Conservation (phyloP, 2,113 vertebrate genomes). For the Aramus guarauna region DNA sequence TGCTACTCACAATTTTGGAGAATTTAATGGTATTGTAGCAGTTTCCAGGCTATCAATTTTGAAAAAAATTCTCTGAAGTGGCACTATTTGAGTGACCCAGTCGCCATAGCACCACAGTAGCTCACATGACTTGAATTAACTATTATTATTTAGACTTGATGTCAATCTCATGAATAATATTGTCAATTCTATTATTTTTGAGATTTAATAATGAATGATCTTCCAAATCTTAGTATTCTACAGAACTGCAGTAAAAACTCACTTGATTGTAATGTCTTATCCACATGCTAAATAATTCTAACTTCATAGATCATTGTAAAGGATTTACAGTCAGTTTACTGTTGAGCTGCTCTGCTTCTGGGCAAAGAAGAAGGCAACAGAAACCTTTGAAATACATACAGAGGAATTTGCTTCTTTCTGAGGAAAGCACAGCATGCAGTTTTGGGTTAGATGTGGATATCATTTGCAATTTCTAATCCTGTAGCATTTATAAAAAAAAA, state of each 20-base stretch:
- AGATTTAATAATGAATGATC: background rate
- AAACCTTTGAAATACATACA: background rate
- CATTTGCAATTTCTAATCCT: background rate
- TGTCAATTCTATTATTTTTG: background rate
- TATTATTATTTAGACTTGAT: background rate
- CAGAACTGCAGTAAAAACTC: background rate
- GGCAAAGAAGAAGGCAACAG: background rate
- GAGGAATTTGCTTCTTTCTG: background rate
- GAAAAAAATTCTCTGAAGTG: background rate
- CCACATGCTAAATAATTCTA: background rate
- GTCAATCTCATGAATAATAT: background rate
- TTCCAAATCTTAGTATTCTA: background rate
- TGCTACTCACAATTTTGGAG: background rate
- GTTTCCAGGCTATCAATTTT: background rate
- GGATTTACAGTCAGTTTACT: background rate
- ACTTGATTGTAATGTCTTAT: background rate
- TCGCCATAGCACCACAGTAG: background rate
- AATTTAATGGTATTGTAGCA: background rate
- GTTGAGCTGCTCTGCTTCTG: background rate
- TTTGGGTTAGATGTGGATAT: background rate
- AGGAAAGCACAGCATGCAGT: background rate
- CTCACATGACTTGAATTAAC: background rate
- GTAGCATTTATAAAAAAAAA: background rate
- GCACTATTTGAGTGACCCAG: background rate
- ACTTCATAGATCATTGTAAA: background rate